Percentiles rank a stretch among this genome's conserved stretches.
Conservation (phyloP, 2,888 invertebrate species). For the Andrena dorsata region DNA sequence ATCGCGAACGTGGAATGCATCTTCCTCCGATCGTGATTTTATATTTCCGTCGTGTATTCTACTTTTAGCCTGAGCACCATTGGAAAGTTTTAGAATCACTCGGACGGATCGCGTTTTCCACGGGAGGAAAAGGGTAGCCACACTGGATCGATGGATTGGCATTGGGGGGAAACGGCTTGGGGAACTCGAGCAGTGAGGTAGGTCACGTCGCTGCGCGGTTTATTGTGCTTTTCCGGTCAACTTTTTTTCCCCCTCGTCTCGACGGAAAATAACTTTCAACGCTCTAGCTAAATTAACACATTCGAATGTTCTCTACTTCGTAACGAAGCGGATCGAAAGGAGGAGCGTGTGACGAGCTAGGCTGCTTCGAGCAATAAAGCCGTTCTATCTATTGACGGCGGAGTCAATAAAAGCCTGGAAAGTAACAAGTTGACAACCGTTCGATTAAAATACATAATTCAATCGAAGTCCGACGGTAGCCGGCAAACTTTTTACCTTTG, state of each 20-base stretch:
- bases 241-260: neutral
- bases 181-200: constrained; percentile 45
- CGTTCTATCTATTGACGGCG: constrained; percentile 24
- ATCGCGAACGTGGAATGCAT: too few species aligned
- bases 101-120: constrained; percentile 2
- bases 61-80: neutral
- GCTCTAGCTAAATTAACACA: neutral
- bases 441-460: constrained; percentile 38
- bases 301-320: neutral
- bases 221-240: constrained; percentile 40
- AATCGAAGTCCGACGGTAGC: constrained; percentile 34
- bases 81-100: constrained; percentile 2
- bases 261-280: constrained; percentile 1
- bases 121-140: neutral
- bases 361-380: neutral
- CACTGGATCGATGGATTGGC: constrained; percentile 29
- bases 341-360: neutral
- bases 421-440: constrained; percentile 30
- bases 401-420: constrained; percentile 32
- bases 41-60: neutral
- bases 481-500: neutral
- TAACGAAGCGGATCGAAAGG: neutral
- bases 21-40: neutral
- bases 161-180: constrained; percentile 45
- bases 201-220: constrained; percentile 45